Evolutionary conservation across 1,140 invertebrate genomes (phyloP).

Genomic region (Pseudoatta argentina): DNA sequence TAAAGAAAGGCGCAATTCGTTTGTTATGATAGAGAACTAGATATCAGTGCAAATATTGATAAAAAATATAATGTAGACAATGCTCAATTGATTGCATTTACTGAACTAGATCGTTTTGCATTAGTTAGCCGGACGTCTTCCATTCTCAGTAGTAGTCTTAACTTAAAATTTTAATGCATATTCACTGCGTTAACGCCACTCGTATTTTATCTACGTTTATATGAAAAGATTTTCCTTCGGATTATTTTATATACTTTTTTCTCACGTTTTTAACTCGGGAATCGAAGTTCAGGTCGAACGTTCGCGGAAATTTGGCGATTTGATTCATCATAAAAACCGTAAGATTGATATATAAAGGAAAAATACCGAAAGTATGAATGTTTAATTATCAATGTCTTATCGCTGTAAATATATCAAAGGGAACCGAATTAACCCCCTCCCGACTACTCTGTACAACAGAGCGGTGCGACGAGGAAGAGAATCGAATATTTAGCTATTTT

Average conservation of each 20-base stretch:
- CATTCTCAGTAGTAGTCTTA: conserved; percentile 31
- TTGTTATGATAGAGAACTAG: conserved; percentile 12
- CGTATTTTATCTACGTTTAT: conserved; percentile 10
- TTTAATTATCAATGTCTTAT: conserved; percentile 26
- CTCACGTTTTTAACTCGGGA: background rate
- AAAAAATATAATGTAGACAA: conserved; percentile 17
- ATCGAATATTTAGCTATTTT: conserved; percentile 60
- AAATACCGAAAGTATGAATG: conserved; percentile 50
- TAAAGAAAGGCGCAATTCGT: conserved; percentile 18
- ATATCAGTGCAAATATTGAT: conserved; percentile 27
- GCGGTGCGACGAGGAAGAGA: conserved; percentile 13
- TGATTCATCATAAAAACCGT: background rate
- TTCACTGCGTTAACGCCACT: background rate
- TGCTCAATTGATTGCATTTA: conserved; percentile 64
- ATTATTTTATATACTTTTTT: conserved; percentile 14
- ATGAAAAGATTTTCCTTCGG: background rate
- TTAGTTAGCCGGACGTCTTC: conserved; percentile 53
- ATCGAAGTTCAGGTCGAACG: background rate
- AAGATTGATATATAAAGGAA: background rate
- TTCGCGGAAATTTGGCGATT: background rate
- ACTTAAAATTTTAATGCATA: background rate
- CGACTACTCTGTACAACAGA: conserved; percentile 17
- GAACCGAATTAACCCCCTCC: conserved; percentile 17
- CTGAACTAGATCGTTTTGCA: conserved; percentile 38
- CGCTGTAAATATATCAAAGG: conserved; percentile 56